phyloP scores from a whole-genome alignment of 2,888 invertebrate species.

The Cantharis nigra region DNA sequence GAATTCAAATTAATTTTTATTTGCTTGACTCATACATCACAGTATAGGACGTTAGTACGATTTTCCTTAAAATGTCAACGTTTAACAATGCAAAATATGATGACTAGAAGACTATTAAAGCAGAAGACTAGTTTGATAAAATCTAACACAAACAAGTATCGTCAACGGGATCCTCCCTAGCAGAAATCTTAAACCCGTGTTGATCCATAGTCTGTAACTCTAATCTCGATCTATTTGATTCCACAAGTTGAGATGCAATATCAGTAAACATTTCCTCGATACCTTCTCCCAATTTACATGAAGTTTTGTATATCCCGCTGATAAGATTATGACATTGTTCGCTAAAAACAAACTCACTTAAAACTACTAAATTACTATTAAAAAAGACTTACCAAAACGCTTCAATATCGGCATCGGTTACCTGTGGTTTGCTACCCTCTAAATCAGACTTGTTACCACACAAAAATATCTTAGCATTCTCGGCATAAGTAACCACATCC shows the following conservation, averaged over 20 bases:
- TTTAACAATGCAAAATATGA: neutral
- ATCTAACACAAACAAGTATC: conserved; percentile 58
- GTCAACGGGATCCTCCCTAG: conserved; percentile 60
- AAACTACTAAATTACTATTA: neutral
- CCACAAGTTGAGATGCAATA: conserved; percentile 80
- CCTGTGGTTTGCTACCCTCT: conserved; percentile 73
- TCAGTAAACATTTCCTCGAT: conserved; percentile 91
- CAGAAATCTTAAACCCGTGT: conserved; percentile 76
- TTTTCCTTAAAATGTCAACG: neutral
- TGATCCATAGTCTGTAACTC: conserved; percentile 80
- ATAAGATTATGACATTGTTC: conserved; percentile 91
- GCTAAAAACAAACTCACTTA: conserved; percentile 57
- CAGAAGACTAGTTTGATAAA: neutral
- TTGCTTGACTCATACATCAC: conserved; percentile 2
- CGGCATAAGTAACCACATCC: conserved; percentile 92
- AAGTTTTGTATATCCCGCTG: conserved; percentile 86
- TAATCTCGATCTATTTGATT: conserved; percentile 80
- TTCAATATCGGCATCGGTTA: conserved; percentile 86
- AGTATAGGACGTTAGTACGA: conserved; percentile 6
- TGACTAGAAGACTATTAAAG: neutral
- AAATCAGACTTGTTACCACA: conserved; percentile 92
- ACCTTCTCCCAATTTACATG: conserved; percentile 85
- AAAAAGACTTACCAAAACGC: conserved; percentile 71
- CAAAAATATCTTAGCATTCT: conserved; percentile 92
- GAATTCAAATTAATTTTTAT: neutral